Conservation (phyloP, 2,888 invertebrate species). For the Kuschelorhynchus macadamiae region DNA sequence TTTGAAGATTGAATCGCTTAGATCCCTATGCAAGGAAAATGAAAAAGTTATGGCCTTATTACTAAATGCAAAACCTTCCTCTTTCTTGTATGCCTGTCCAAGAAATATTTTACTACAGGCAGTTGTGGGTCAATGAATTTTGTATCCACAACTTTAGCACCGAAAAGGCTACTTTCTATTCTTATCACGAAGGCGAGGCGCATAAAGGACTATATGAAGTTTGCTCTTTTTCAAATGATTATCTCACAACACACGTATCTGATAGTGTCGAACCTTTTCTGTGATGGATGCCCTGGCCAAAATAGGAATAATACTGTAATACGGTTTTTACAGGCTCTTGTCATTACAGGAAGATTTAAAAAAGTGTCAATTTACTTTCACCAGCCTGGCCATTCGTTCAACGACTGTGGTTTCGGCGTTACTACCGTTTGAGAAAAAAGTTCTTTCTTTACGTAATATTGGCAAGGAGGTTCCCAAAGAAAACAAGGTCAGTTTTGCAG, state of each 20-base stretch:
- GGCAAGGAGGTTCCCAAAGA: too few relatives aligned
- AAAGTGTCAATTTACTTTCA: conserved; percentile 48
- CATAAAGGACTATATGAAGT: conserved; percentile 49
- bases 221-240: conserved; percentile 46
- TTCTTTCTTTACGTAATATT: too few relatives aligned
- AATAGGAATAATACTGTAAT: conserved; percentile 43
- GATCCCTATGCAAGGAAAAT: too few relatives aligned
- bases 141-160: too few relatives aligned
- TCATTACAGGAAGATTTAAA: conserved; percentile 37
- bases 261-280: conserved; percentile 37
- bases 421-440: conserved; percentile 9
- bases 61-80: too few relatives aligned
- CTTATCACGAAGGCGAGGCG: conserved; percentile 51
- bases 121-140: too few relatives aligned
- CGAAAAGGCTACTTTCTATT: conserved; percentile 9
- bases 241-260: conserved; percentile 34
- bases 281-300: conserved; percentile 36
- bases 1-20: too few relatives aligned
- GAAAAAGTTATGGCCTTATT: too few relatives aligned
- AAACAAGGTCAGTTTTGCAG: too few relatives aligned
- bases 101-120: too few relatives aligned
- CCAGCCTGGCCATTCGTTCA: conserved; percentile 44
- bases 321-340: conserved; percentile 40
- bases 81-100: too few relatives aligned
- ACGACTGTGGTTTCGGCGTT: conserved; percentile 51